Percentiles rank a stretch among this genome's conserved stretches.
phyloP scores from a whole-genome alignment of 2,888 invertebrate genomes.

The Bellardia bayeri region DNA sequence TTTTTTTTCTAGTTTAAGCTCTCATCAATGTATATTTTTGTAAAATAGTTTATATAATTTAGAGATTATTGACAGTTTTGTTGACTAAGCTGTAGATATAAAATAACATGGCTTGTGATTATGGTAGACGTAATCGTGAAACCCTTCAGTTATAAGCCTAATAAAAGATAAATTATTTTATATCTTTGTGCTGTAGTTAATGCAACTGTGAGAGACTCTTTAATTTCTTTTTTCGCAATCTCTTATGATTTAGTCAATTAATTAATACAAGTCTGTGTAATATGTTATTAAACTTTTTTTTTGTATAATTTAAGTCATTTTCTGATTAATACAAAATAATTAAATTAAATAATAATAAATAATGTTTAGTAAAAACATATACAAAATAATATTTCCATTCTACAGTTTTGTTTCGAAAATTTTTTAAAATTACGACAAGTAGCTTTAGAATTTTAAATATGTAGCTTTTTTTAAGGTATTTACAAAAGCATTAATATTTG shows the following conservation, averaged over 20 bases:
- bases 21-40: slow-evolving; percentile 39
- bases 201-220: not conserved
- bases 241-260: slow-evolving; percentile 19
- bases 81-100: not conserved
- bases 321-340: slow-evolving; percentile 6
- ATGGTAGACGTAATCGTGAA: no score
- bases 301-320: not conserved
- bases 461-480: no score
- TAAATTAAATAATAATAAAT: slow-evolving; percentile 1
- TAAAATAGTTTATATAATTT: slow-evolving; percentile 29
- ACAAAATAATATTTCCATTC: no score
- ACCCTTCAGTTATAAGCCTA: not conserved
- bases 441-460: no score
- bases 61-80: not conserved
- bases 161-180: not conserved
- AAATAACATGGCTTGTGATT: not conserved
- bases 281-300: slow-evolving; percentile 12
- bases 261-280: slow-evolving; percentile 37
- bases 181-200: not conserved
- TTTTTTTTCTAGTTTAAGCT: slow-evolving; percentile 37
- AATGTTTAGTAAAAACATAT: not conserved
- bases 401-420: no score
- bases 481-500: no score
- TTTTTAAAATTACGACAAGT: no score
- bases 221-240: not conserved